phyloP scores from a whole-genome alignment of 2,888 invertebrate species.

The Andrena minutula region DNA sequence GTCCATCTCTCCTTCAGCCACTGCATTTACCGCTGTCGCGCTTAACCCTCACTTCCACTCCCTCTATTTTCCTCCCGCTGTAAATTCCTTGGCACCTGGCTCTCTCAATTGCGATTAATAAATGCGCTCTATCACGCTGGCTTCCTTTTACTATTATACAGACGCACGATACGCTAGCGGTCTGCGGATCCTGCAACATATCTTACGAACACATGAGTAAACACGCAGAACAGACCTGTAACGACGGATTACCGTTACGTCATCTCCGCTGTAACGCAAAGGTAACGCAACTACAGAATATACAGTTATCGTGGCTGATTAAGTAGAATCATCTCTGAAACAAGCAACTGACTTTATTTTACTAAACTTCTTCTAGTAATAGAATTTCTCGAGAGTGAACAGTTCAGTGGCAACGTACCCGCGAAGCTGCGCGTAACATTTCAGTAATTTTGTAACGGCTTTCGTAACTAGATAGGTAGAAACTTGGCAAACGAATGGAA shows the following conservation, averaged over 20 bases:
- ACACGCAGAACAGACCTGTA: constrained; percentile 7
- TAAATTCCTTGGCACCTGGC: constrained; percentile 35
- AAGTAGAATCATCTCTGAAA: not conserved
- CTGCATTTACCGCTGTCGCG: constrained; percentile 81
- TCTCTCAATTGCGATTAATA: constrained; percentile 26
- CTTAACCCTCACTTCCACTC: constrained; percentile 58
- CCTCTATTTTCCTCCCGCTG: constrained; percentile 41
- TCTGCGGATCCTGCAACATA: constrained; percentile 62
- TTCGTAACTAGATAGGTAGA: not conserved
- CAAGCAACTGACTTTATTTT: not conserved
- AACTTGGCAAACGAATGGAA: no score
- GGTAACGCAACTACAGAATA: not conserved
- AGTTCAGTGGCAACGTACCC: not conserved
- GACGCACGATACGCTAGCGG: not conserved
- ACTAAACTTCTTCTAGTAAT: not conserved
- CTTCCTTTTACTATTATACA: constrained; percentile 23
- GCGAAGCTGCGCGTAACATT: not conserved
- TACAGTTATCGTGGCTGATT: not conserved
- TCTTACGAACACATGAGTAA: constrained; percentile 46
- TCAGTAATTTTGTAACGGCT: not conserved
- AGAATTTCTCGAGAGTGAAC: not conserved
- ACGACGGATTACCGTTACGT: not conserved
- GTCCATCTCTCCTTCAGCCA: constrained; percentile 88
- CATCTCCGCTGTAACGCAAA: not conserved
- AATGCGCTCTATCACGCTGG: constrained; percentile 9